These are phyloP conservation scores for Lithophane ornitopus DNA, from an alignment of 2,888 invertebrate genomes.

Conservation along the genomic window DNA sequence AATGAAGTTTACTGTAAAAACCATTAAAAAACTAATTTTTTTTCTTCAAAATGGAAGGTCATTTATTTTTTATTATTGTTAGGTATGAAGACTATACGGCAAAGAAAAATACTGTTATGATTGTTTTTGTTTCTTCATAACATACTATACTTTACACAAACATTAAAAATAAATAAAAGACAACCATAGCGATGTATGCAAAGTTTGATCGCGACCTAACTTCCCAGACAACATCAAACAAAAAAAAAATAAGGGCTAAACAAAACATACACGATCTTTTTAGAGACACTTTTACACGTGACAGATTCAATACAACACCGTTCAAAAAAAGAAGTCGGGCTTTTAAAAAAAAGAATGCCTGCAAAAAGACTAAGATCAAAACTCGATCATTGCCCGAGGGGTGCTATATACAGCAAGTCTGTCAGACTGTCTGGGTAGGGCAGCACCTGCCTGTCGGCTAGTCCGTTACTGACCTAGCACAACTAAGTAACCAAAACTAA, in stretches of 20 bases:
- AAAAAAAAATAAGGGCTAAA: background rate
- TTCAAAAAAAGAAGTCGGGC: constrained; percentile 1
- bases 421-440: constrained; percentile 23
- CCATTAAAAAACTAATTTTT: background rate
- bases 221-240: constrained; percentile 5
- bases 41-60: background rate
- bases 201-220: background rate
- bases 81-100: background rate
- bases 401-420: constrained; percentile 29
- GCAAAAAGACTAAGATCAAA: constrained; percentile 35
- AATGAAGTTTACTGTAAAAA: constrained; percentile 23
- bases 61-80: background rate
- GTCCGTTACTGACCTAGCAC: constrained; percentile 61
- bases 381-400: constrained; percentile 51
- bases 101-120: background rate
- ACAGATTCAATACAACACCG: background rate
- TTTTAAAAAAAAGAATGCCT: constrained; percentile 33
- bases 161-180: background rate
- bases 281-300: background rate
- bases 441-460: constrained; percentile 54
- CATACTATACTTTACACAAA: background rate
- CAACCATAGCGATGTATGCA: background rate
- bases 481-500: constrained; percentile 41
- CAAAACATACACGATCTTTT: constrained; percentile 12
- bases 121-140: background rate